phyloP scores from a whole-genome alignment of 1,140 invertebrate genomes.

The Bursaphelenchus mucronatus region DNA sequence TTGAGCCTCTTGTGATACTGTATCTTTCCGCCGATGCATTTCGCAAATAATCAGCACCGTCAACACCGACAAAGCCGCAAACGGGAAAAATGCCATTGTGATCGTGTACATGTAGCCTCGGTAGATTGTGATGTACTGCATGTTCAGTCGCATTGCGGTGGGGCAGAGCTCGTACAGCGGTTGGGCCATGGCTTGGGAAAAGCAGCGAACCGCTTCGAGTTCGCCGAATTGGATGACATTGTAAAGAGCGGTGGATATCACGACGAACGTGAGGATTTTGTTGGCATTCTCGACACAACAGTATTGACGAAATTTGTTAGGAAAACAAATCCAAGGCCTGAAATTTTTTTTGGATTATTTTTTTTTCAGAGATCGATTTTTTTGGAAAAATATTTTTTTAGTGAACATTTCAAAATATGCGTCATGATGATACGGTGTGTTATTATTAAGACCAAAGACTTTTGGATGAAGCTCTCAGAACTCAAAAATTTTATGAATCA shows the following conservation, averaged over 20 bases:
- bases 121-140: slow-evolving; percentile 42
- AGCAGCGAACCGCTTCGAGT: slow-evolving; percentile 43
- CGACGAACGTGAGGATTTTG: slow-evolving; percentile 15
- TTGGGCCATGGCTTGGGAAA: slow-evolving; percentile 13
- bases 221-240: slow-evolving; percentile 46
- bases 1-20: not conserved
- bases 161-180: slow-evolving; percentile 44
- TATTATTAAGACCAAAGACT: no score
- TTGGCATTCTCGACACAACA: slow-evolving; percentile 28
- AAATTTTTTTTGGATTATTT: not conserved
- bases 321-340: slow-evolving; percentile 3
- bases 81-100: slow-evolving; percentile 47
- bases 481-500: no score
- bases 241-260: slow-evolving; percentile 23
- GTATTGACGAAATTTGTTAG: slow-evolving; percentile 13
- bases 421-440: no score
- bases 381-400: no score
- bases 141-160: slow-evolving; percentile 42
- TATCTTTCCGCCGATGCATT: slow-evolving; percentile 23
- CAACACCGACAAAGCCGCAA: slow-evolving; percentile 32
- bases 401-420: no score
- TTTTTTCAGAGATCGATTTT: not conserved
- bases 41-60: slow-evolving; percentile 38
- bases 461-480: no score
- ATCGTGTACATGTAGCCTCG: slow-evolving; percentile 43